A percentile compares a stretch with the other conserved stretches of the same genome.
Evolutionary conservation across 2,888 invertebrate genomes (phyloP).

Genomic region (Hemistola chrysoprasaria): DNA sequence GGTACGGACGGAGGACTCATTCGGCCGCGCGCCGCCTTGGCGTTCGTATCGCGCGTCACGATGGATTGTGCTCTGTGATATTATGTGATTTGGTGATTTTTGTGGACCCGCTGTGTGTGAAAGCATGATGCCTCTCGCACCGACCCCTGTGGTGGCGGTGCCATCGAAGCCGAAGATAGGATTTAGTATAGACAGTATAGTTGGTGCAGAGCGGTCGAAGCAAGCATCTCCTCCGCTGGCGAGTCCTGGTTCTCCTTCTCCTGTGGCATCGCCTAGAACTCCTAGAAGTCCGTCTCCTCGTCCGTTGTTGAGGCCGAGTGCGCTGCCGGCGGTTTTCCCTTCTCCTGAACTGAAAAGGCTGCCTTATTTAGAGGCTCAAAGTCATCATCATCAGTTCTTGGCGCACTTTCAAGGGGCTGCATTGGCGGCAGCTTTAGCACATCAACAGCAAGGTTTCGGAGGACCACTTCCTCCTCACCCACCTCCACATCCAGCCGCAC

Average conservation of each 20-base stretch:
- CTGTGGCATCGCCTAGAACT: slow-evolving; percentile 68
- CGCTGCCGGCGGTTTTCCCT: slow-evolving; percentile 78
- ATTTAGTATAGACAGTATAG: slow-evolving; percentile 97
- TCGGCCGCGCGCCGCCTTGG: slow-evolving; percentile 79
- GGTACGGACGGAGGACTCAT: slow-evolving; percentile 58
- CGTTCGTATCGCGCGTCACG: slow-evolving; percentile 75
- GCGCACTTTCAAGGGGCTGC: slow-evolving; percentile 94
- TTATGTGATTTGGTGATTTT: slow-evolving; percentile 73
- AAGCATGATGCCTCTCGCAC: slow-evolving; percentile 97
- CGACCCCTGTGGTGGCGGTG: slow-evolving; percentile 95
- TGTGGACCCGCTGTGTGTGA: slow-evolving; percentile 68
- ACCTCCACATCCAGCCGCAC: slow-evolving; percentile 85
- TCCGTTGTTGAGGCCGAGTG: slow-evolving; percentile 71
- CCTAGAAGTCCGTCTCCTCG: slow-evolving; percentile 72
- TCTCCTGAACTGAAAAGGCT: slow-evolving; percentile 83
- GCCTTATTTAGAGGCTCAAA: slow-evolving; percentile 82
- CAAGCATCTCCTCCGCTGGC: slow-evolving; percentile 81
- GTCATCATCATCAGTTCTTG: slow-evolving; percentile 83
- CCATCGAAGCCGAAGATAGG: slow-evolving; percentile 96
- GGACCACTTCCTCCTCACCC: slow-evolving; percentile 82
- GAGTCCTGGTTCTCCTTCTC: slow-evolving; percentile 75
- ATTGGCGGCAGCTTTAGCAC: slow-evolving; percentile 87
- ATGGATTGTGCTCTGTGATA: slow-evolving; percentile 80
- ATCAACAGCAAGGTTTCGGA: slow-evolving; percentile 82
- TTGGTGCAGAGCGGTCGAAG: slow-evolving; percentile 84